Evolutionary conservation across 2,113 vertebrate genomes (phyloP).

Genomic region (Okapia johnstoni): DNA sequence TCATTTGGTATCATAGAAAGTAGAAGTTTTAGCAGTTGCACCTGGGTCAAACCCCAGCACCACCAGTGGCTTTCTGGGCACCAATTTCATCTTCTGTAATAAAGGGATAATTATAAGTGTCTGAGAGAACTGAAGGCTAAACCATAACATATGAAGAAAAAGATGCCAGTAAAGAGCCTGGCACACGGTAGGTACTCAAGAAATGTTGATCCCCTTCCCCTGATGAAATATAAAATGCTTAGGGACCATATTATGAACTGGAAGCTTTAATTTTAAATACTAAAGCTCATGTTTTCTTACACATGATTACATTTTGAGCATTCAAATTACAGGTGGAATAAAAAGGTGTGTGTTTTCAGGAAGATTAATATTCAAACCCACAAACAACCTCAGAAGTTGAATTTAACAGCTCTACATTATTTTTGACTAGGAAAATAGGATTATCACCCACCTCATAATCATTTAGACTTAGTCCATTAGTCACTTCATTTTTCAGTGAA

Average conservation of each 20-base stretch:
- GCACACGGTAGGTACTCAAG: background rate
- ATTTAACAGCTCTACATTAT: background rate
- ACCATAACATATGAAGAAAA: background rate
- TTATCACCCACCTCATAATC: slow-evolving; percentile 13
- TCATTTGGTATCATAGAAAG: background rate
- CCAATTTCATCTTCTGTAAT: background rate
- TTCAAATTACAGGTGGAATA: background rate
- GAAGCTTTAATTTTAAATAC: background rate
- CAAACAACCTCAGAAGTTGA: background rate
- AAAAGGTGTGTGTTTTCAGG: background rate
- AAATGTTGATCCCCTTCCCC: background rate
- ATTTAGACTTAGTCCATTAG: background rate
- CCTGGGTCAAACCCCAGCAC: background rate
- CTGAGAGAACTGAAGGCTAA: background rate
- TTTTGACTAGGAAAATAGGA: slow-evolving; percentile 35
- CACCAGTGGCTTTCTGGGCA: background rate
- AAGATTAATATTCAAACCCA: slow-evolving; percentile 37
- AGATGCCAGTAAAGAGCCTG: background rate
- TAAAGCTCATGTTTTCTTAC: background rate
- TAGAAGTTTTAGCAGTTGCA: background rate
- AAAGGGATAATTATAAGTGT: background rate
- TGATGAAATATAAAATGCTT: background rate
- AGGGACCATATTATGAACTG: background rate
- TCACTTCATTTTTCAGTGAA: slow-evolving; percentile 8
- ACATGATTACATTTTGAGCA: background rate